Evolutionary conservation across 2,888 invertebrate genomes (phyloP).

Genomic region (Chymomyza amoena): DNA sequence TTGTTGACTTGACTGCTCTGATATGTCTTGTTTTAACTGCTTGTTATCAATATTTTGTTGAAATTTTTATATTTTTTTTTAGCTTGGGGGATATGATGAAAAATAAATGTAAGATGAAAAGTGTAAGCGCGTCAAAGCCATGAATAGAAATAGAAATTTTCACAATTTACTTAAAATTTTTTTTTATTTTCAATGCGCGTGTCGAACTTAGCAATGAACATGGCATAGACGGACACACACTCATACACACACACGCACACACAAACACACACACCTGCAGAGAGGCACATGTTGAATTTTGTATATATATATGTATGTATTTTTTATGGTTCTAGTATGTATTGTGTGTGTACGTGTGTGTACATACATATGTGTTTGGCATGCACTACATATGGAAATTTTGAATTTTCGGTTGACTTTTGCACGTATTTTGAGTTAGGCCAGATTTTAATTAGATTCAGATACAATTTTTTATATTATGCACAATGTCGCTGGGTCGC

Average conservation of each 20-base stretch:
- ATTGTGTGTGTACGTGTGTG: conserved; percentile 14
- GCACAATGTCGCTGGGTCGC: background rate
- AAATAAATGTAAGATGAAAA: conserved; percentile 1
- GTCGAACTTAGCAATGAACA: conserved; percentile 19
- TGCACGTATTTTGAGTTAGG: conserved; percentile 1
- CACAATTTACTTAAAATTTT: background rate
- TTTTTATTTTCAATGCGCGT: conserved; percentile 7
- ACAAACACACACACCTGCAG: conserved; percentile 13
- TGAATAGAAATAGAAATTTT: conserved; percentile 1
- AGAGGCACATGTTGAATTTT: background rate
- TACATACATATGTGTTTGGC: background rate
- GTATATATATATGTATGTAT: background rate
- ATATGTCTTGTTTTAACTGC: background rate
- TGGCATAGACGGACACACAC: background rate
- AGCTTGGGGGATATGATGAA: background rate
- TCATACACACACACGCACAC: conserved; percentile 19
- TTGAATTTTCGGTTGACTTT: conserved; percentile 21
- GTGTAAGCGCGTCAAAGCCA: background rate
- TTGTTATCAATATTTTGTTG: conserved; percentile 1
- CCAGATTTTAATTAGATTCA: conserved; percentile 34
- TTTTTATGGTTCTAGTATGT: background rate
- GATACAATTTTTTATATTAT: background rate
- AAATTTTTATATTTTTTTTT: background rate
- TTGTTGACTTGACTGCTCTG: background rate
- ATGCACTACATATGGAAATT: conserved; percentile 59